Percentiles rank a stretch among this genome's conserved stretches.
Conservation (phyloP, 2,797 vertebrate genomes). For the Poecilia picta region DNA sequence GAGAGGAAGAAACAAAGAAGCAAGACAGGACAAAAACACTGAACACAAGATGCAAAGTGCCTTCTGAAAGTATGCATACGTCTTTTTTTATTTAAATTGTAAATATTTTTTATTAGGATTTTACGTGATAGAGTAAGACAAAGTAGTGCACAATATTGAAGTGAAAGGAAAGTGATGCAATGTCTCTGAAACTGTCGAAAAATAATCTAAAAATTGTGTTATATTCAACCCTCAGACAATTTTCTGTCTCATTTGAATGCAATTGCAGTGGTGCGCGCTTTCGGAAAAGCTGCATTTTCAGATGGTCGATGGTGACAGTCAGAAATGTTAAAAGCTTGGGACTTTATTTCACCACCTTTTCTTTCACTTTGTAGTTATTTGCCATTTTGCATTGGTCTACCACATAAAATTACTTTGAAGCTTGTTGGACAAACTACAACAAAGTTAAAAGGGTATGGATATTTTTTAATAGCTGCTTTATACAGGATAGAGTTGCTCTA, state of each 20-base stretch:
- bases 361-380: neutral
- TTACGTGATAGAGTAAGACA: neutral
- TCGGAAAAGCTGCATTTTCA: neutral
- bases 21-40: slow-evolving; percentile 65
- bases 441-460: neutral
- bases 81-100: neutral
- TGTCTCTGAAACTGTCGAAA: neutral
- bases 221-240: neutral
- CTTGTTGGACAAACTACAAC: neutral
- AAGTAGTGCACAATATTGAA: neutral
- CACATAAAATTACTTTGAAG: too few species aligned
- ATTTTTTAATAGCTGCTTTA: neutral
- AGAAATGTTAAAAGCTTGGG: neutral
- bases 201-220: neutral
- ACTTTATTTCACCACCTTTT: neutral
- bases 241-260: neutral
- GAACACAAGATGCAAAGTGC: slow-evolving; percentile 39
- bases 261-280: too few species aligned
- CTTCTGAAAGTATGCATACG: neutral
- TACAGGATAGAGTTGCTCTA: neutral
- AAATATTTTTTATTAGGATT: neutral
- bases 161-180: neutral
- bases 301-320: neutral
- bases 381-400: neutral
- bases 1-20: slow-evolving; percentile 47